Evolutionary conservation across 2,888 invertebrate genomes (phyloP).

Genomic region (Unio pictorum): DNA sequence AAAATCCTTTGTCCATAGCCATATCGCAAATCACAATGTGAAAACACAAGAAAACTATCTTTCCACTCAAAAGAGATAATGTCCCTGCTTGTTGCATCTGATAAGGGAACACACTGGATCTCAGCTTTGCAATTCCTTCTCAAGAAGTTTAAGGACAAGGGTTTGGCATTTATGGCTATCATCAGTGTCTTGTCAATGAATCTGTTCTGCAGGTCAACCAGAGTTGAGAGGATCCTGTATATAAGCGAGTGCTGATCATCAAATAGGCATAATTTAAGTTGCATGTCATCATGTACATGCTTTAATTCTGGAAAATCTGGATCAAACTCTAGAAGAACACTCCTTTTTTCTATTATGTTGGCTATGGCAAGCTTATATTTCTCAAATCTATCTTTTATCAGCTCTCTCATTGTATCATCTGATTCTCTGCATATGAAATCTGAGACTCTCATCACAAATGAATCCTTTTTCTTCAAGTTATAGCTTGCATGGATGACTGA

Average conservation of each 20-base stretch:
- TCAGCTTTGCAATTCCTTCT: slow-evolving; percentile 5
- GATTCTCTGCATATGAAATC: slow-evolving; percentile 14
- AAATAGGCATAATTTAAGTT: slow-evolving; percentile 23
- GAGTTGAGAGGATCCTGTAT: slow-evolving; percentile 15
- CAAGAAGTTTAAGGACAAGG: slow-evolving; percentile 16
- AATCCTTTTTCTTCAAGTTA: slow-evolving; percentile 30
- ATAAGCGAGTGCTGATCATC: slow-evolving; percentile 14
- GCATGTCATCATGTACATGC: background rate
- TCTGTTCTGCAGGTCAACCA: slow-evolving; percentile 30
- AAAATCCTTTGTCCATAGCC: slow-evolving; percentile 24
- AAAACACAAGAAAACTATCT: slow-evolving; percentile 16
- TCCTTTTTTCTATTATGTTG: background rate
- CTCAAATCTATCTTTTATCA: slow-evolving; percentile 3
- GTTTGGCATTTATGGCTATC: slow-evolving; percentile 8
- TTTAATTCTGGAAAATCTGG: slow-evolving; percentile 1
- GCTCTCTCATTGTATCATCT: background rate
- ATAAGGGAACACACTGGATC: slow-evolving; percentile 14
- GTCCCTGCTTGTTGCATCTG: slow-evolving; percentile 13
- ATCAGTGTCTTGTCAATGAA: slow-evolving; percentile 25
- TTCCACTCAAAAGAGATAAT: slow-evolving; percentile 17
- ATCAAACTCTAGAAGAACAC: background rate
- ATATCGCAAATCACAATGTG: slow-evolving; percentile 26
- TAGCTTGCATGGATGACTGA: slow-evolving; percentile 28
- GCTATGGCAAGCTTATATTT: background rate
- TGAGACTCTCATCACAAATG: slow-evolving; percentile 22